Evolutionary conservation across 2,797 vertebrate species (phyloP), one percentile per base, ranked within the genome.

Genomic region (Chiloscyllium punctatum): DNA sequence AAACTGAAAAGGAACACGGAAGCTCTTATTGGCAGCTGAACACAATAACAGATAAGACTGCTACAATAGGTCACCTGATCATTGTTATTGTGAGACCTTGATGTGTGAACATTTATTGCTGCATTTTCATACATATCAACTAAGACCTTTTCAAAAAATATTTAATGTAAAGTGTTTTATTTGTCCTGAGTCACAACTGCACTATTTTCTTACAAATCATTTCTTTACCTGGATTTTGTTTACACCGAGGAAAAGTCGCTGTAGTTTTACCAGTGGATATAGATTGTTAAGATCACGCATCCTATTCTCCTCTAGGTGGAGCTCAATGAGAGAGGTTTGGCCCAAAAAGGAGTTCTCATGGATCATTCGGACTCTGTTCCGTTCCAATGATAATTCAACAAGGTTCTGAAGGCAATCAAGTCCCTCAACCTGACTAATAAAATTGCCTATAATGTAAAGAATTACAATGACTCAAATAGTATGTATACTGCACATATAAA

Each of bases 211-310:
- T 66, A 5, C 30, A 66, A 92, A 69, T 92, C 68, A 2, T 92
- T 92, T 91, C 1, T 18, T 7, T 97, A 99, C 98, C 98, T 98
- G 98, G 96, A 99, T 97, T 97, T 98, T 99, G 97, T 98, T 99
- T 96, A 97, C 97, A 96, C 97, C 97, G 21, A 99, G 97, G 96
- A 98, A 98, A 69, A 99, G 98, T 96, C 98, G 98, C 96, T 97
- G 97, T 62, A 99, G 97, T 96, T 98, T 98, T 53, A 95, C 96
- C 96, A 98, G 97, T 53, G 97, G 96, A 1, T 98, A 96, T 16
- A 99, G 97, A 96, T 98, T 97, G 96, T 96, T 98, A 95, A 99
- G 97, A 95, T 98, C 98, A 62, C 97, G 96, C 71, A 99, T 97
- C 33, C 98, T 97, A 97, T 99, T 99, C 96, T 98, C 98, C 87